These are phyloP conservation scores for Drosophila fulvimacula DNA, from an alignment of 2,888 invertebrate species.

Conservation along the genomic window DNA sequence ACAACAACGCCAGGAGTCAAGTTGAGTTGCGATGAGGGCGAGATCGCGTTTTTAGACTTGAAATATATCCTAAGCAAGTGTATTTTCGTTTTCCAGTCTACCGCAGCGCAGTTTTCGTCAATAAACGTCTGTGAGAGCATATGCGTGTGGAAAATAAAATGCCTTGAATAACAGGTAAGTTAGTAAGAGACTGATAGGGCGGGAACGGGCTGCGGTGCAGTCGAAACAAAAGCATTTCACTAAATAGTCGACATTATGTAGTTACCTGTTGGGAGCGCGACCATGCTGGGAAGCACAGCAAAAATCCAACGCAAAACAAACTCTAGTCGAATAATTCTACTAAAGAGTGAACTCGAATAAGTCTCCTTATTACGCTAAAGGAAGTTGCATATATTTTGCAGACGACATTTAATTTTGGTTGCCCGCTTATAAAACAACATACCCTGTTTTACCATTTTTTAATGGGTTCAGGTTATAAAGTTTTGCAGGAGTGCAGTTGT, in stretches of 20 bases:
- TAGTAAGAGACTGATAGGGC: slow-evolving; percentile 59
- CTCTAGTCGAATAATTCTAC: neutral
- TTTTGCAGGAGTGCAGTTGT: slow-evolving; percentile 6
- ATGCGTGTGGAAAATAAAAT: slow-evolving; percentile 77
- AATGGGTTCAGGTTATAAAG: too few species aligned
- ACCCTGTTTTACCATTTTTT: too few species aligned
- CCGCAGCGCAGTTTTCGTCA: slow-evolving; percentile 21
- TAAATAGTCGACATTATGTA: slow-evolving; percentile 72
- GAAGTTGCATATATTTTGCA: neutral
- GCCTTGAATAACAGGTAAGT: slow-evolving; percentile 72
- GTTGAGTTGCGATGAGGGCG: slow-evolving; percentile 29
- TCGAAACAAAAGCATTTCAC: slow-evolving; percentile 70
- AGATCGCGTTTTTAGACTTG: slow-evolving; percentile 34
- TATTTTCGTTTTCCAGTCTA: slow-evolving; percentile 70
- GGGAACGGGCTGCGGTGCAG: slow-evolving; percentile 30
- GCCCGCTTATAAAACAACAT: too few species aligned
- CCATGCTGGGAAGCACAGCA: slow-evolving; percentile 40
- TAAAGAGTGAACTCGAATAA: too few species aligned
- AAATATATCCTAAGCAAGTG: slow-evolving; percentile 66
- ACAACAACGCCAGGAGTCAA: slow-evolving; percentile 21
- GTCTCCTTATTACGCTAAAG: neutral
- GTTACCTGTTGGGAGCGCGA: slow-evolving; percentile 57
- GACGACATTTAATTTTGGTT: too few species aligned
- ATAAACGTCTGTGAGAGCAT: slow-evolving; percentile 21
- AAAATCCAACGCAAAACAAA: slow-evolving; percentile 17